Conservation (phyloP, 1,140 invertebrate genomes). For the Drosophila pectinifera region DNA sequence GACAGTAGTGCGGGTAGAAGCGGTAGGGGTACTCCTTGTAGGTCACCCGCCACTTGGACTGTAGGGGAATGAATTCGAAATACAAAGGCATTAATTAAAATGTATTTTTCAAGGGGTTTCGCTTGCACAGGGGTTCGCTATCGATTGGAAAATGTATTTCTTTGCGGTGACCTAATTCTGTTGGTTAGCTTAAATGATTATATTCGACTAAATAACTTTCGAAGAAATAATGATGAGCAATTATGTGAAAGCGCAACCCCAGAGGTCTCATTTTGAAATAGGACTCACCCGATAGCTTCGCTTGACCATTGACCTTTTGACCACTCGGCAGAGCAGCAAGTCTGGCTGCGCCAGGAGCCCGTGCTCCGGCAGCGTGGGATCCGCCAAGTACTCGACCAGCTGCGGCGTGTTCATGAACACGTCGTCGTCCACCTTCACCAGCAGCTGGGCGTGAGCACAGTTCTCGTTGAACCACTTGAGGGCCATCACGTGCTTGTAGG, state of each 20-base stretch:
- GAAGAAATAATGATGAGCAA: neutral
- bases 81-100: neutral
- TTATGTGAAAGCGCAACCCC: neutral
- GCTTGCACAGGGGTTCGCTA: neutral
- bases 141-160: neutral
- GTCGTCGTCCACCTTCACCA: constrained; percentile 93
- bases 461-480: constrained; percentile 92
- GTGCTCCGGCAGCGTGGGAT: constrained; percentile 14
- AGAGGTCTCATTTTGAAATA: neutral
- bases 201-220: no score
- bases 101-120: constrained; percentile 1
- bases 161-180: neutral
- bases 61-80: neutral
- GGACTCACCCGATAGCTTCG: constrained; percentile 86
- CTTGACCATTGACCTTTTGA: constrained; percentile 85
- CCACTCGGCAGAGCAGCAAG: constrained; percentile 87
- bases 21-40: constrained; percentile 88
- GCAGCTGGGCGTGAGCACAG: constrained; percentile 89
- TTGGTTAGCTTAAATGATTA: neutral
- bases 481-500: constrained; percentile 94
- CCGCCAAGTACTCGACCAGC: constrained; percentile 87
- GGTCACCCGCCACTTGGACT: constrained; percentile 92
- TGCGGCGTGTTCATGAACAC: constrained; percentile 90
- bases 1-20: constrained; percentile 90
- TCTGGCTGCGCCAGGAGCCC: constrained; percentile 74